A percentile compares a stretch with the other conserved stretches of the same genome.
Conservation (phyloP, 2,888 invertebrate genomes). For the Rhagophthalmus giganteus region DNA sequence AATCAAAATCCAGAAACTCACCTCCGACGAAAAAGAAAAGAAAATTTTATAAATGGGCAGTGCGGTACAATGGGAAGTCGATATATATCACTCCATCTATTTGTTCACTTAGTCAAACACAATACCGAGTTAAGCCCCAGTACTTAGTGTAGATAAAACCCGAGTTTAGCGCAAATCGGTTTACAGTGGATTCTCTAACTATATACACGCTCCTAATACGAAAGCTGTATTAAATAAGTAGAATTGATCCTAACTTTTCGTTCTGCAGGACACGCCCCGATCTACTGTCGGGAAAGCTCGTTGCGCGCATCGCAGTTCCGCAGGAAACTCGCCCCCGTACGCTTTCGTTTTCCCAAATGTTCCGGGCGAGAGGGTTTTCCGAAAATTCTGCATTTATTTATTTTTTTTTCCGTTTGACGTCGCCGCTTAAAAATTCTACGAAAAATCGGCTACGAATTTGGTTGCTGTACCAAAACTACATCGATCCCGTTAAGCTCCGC, state of each 20-base stretch:
- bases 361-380: slow-evolving; percentile 10
- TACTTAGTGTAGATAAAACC: slow-evolving; percentile 59
- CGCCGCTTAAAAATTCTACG: too few relatives aligned
- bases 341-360: slow-evolving; percentile 19
- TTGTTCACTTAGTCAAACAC: slow-evolving; percentile 59
- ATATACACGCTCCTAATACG: slow-evolving; percentile 59
- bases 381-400: slow-evolving; percentile 4
- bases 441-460: too few relatives aligned
- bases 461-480: too few relatives aligned
- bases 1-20: slow-evolving; percentile 30
- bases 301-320: slow-evolving; percentile 36
- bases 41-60: slow-evolving; percentile 39
- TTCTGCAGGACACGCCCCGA: slow-evolving; percentile 53
- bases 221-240: slow-evolving; percentile 59
- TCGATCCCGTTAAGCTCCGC: too few relatives aligned
- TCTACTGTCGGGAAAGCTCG: slow-evolving; percentile 39
- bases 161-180: slow-evolving; percentile 58
- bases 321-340: slow-evolving; percentile 23
- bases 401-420: too few relatives aligned
- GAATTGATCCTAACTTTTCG: slow-evolving; percentile 59
- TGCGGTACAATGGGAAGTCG: slow-evolving; percentile 49
- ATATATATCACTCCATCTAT: slow-evolving; percentile 58
- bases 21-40: slow-evolving; percentile 37
- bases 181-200: slow-evolving; percentile 58
- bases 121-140: slow-evolving; percentile 57